Evolutionary conservation across 2,888 invertebrate genomes (phyloP), one percentile per base, ranked within the genome.

Genomic region (Kryphioiulus occultus): DNA sequence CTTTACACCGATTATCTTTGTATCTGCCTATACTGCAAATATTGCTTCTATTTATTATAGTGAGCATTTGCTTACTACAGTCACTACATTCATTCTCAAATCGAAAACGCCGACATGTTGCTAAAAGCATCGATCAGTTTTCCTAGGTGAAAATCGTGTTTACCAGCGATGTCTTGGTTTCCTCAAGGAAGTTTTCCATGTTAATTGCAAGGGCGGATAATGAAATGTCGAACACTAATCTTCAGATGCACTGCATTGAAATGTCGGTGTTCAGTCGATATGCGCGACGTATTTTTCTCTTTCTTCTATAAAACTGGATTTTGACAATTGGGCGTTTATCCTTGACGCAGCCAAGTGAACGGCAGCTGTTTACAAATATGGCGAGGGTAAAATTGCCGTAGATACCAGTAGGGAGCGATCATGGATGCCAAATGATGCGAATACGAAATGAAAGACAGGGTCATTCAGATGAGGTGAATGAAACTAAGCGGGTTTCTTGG

Each of bases 381-480:
- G 78, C 78, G 78, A 26, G 30, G 30, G 30, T 15, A 78, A 30
- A 78, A 30, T 78, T 30, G 17, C 26, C 7, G n/a, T 19, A n/a
- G 53, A 26, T 78, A 35, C 35, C 10, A 15, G 78, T 22, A 68
- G 78, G 78, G 30, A 78, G 78, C 78, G 78, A 78, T 78, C 78
- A 78, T 78, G 78, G 78, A 78, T 78, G 78, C 78, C 78, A 78
- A 68, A 78, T 78, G 78, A 78, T 78, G 78, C 78, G 15, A 68
- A 68, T 30, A 78, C 78, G 15, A 78, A 12, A 78, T 22, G 22
- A 78, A 68, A 68, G 78, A 78, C 78, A 78, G 30, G 78, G 78
- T 78, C 78, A 78, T 22, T 78, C 12, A 30, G 78, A 78, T 12
- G 78, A 12, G 78, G 78, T 78, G 22, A 78, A 78, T n/a, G 30